Evolutionary conservation across 2,797 vertebrate species (phyloP), one percentile per base, ranked within the genome.

Genomic region (Enteromius fasciolatus): DNA sequence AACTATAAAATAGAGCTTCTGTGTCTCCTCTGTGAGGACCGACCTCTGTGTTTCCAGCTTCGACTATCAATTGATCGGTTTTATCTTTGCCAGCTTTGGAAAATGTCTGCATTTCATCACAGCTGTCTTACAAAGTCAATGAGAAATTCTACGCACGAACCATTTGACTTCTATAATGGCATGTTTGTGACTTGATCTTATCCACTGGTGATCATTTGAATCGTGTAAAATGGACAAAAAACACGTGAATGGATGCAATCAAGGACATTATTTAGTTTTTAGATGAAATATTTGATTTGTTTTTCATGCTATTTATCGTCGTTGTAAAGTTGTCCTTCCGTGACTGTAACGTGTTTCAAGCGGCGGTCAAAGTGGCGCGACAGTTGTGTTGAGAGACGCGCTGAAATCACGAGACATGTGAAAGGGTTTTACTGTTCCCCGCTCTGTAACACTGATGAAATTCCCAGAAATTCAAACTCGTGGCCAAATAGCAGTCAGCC

Each of bases 401-500:
- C 15, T 25, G 17, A 59, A 80, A 44, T 39, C 10, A 1, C 0
- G 12, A 64, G 59, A 75, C 70, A 31, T 6, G 59, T 67, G 46
- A 82, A 64, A 72, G 25, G 33, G 11, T 12, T 41, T 44, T n/a
- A 80, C 23, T 11, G 36, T 79, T 70, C 23, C 23, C 46, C 57
- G 50, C n/a, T 28, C 57, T 73, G 66, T 44, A 82, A 82, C 80
- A 31, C 81, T 82, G 81, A 82, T 76, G 73, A 82, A 76, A 82
- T 76, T 72, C 54, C 18, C 59, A 54, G 74, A 81, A 78, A 85
- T 57, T 25, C 18, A 17, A 78, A 77, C 61, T 68, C 12, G 1
- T 39, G 81, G 79, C 79, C 84, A 85, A 77, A 67, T 15, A 64
- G 72, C 74, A 77, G 54, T 70, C 69, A 72, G 25, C 44, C 17